These are phyloP conservation scores for Athripsodes cinereus DNA, from an alignment of 2,888 invertebrate genomes.

Conservation along the genomic window DNA sequence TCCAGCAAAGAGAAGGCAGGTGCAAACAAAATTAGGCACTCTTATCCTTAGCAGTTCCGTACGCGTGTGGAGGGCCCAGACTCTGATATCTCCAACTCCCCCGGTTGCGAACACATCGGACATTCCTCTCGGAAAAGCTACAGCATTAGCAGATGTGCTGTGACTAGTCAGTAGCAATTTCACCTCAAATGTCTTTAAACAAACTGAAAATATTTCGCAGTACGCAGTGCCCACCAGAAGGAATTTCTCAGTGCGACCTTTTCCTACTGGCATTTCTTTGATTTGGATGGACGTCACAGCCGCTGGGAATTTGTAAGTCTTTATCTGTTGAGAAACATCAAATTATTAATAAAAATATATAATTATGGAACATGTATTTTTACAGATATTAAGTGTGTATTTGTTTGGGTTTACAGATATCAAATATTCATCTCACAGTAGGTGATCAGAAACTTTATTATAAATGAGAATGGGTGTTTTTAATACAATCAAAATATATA, in stretches of 20 bases:
- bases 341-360: too few species aligned
- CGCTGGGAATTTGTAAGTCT: slow-evolving; percentile 53
- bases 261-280: slow-evolving; percentile 36
- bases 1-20: slow-evolving; percentile 66
- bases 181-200: slow-evolving; percentile 59
- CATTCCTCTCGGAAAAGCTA: slow-evolving; percentile 80
- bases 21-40: slow-evolving; percentile 84
- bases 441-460: too few species aligned
- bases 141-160: slow-evolving; percentile 68
- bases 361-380: too few species aligned
- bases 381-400: too few species aligned
- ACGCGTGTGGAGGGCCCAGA: slow-evolving; percentile 73
- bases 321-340: slow-evolving; percentile 37
- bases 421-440: too few species aligned
- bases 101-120: slow-evolving; percentile 85
- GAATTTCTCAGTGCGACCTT: slow-evolving; percentile 35
- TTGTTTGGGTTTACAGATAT: too few species aligned
- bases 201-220: slow-evolving; percentile 77
- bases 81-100: slow-evolving; percentile 75
- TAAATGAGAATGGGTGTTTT: too few species aligned
- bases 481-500: too few species aligned
- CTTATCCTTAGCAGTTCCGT: slow-evolving; percentile 77
- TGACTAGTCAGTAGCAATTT: slow-evolving; percentile 78
- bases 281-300: slow-evolving; percentile 70
- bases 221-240: slow-evolving; percentile 70